Evolutionary conservation across 2,888 invertebrate genomes (phyloP), one percentile per base, ranked within the genome.

Genomic region (Coecobrya sp.): DNA sequence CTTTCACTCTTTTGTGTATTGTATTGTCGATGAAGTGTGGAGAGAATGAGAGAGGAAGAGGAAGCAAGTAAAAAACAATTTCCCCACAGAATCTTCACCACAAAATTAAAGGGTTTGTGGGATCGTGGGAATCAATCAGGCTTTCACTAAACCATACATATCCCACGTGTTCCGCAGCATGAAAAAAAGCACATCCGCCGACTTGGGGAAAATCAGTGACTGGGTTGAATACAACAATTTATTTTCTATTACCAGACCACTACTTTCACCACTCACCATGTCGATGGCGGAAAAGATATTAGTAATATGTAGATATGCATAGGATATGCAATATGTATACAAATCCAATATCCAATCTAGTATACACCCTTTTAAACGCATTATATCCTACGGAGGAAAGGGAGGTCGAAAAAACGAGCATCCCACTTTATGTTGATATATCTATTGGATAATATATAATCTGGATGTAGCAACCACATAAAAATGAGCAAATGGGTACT

Each of bases 51-150:
- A 65, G 45, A 13, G 22, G 42, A 85, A 86, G 86, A 55, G 87
- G 76, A 87, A 86, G 45, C 68, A 52, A 73, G 73, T 42, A 86
- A 70, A 89, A 89, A 89, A 70, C 89, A 82, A 89, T 89, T 89
- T 89, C 84, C 85, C 59, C 45, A 19, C 22, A 59, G 87, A 79
- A 82, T 68, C 45, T 49, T 81, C 62, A 59, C 89, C 76, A 85
- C 84, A 89, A 89, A 89, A 89, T 89, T 89, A 89, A 89, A 89
- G 89, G 82, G 76, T 85, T 82, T 85, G n/a, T n/a, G 62, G 89
- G 89, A 89, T 89, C 84, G 82, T 84, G 85, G 85, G 89, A 89
- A 89, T 89, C 89, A 89, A 89, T 89, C 89, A 89, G 62, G 85
- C 59, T 85, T 89, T 89, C 5, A 73, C 59, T 11, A 49, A 49